Base-by-base conservation (phyloP, 2,797 vertebrate genomes). In the Dryobates pubescens region DNA sequence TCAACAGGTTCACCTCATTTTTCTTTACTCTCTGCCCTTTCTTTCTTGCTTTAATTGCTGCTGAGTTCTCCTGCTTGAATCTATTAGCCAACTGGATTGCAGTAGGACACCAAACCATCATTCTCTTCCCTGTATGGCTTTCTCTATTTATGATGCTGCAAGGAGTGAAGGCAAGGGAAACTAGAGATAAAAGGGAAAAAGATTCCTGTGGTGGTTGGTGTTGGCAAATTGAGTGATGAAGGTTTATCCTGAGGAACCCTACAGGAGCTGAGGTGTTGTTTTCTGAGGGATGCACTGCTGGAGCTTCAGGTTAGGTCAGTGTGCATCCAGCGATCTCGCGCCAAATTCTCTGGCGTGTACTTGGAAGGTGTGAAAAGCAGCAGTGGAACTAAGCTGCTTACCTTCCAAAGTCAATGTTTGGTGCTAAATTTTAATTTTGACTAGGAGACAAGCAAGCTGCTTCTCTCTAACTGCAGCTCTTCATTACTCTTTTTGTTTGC, bases 1-100 rank as follows among this genome's bases (percentile, higher is more conserved):
- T 80, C 97, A 98, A 98, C 97, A 97, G 97, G 97, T 98, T 92
- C 41, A 94, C 62, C 19, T 54, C 26, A 3, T 11, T 32, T 14
- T 7, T 24, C 10, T 22, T 9, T 10, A 16, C 9, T 20, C 24
- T 7, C 3, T 7, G 1, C 26, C 13, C 1, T 11, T 18, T 29
- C 38, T 18, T 56, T 32, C 26, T 73, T 32, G 29, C 49, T 63
- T 80, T 78, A 58, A 47, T 15, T 67, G 63, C 3, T 57, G 72
- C 29, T 34, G 34, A 57, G 26, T 29, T 91, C 12, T 83, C 51
- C 45, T 64, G 49, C 45, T 85, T 58, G 56, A 41, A 20, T 73
- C 1, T 36, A n/a, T 93, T 88, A 34, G 24, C 53, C 57, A 47
- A 64, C 75, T 47, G 45, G 43, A 43, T 85, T 84, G 68, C 63